Evolutionary conservation across 2,888 invertebrate genomes (phyloP).

Genomic region (Ormyrus pomaceus): DNA sequence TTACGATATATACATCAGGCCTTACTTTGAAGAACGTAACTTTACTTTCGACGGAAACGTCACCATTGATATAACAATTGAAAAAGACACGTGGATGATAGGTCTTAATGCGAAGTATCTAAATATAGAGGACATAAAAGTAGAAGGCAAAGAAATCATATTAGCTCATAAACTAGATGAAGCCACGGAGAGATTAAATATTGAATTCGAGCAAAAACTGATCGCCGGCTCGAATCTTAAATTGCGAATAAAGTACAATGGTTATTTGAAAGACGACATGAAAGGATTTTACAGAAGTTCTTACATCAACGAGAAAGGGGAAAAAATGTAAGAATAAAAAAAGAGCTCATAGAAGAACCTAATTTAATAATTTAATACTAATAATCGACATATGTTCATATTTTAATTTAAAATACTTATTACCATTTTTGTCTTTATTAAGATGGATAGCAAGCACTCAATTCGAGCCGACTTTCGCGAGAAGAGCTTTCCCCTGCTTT

Average conservation of each 20-base stretch:
- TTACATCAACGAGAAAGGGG: conserved; percentile 73
- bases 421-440: background rate
- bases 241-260: conserved; percentile 79
- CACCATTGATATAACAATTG: conserved; percentile 74
- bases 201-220: conserved; percentile 74
- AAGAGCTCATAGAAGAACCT: background rate
- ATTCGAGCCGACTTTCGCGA: conserved; percentile 77
- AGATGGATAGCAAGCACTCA: conserved; percentile 56
- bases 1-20: conserved; percentile 77
- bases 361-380: background rate
- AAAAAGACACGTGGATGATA: conserved; percentile 69
- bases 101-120: conserved; percentile 77
- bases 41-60: conserved; percentile 76
- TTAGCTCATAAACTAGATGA: conserved; percentile 57
- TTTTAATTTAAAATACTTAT: background rate
- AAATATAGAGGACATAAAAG: conserved; percentile 62
- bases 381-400: background rate
- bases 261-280: conserved; percentile 78
- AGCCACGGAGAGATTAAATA: conserved; percentile 77
- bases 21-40: conserved; percentile 75
- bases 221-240: conserved; percentile 72
- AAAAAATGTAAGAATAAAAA: conserved; percentile 75
- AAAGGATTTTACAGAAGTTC: conserved; percentile 82
- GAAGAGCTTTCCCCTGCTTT: conserved; percentile 87
- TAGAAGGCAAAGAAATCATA: background rate